Conservation (phyloP, 2,888 invertebrate genomes). For the Noctua pronuba region DNA sequence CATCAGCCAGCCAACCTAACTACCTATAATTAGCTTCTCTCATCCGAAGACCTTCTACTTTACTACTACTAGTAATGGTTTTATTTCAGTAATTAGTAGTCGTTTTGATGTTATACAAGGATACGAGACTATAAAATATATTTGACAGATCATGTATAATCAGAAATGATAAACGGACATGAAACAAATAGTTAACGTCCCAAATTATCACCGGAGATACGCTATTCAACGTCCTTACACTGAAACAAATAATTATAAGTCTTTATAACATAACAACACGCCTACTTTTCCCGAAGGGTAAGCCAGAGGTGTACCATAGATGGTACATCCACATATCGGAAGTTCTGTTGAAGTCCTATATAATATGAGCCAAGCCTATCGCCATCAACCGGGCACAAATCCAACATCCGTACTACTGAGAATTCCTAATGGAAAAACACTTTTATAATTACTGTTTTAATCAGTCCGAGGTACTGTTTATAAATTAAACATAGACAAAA, state of each 20-base stretch:
- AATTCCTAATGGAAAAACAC: not conserved
- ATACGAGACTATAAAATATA: no score
- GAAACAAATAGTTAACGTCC: constrained; percentile 5
- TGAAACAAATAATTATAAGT: not conserved
- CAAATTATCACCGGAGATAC: constrained; percentile 26
- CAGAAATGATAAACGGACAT: no score
- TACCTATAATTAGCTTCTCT: no score
- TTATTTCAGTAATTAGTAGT: no score
- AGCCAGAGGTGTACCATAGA: not conserved
- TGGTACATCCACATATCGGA: not conserved
- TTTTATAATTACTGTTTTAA: constrained; percentile 22
- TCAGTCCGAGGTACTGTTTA: not conserved
- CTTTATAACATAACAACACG: not conserved
- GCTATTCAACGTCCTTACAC: not conserved
- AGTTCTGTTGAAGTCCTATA: not conserved
- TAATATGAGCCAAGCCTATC: not conserved
- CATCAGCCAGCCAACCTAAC: no score
- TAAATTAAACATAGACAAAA: not conserved
- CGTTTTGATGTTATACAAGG: no score
- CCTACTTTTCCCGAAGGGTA: no score
- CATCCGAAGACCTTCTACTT: no score
- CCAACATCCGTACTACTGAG: not conserved
- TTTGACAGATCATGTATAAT: no score
- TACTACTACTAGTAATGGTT: no score
- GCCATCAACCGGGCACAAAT: not conserved